These are phyloP conservation scores for Caracal caracal DNA, from an alignment of 2,113 vertebrate species.

Conservation along the genomic window DNA sequence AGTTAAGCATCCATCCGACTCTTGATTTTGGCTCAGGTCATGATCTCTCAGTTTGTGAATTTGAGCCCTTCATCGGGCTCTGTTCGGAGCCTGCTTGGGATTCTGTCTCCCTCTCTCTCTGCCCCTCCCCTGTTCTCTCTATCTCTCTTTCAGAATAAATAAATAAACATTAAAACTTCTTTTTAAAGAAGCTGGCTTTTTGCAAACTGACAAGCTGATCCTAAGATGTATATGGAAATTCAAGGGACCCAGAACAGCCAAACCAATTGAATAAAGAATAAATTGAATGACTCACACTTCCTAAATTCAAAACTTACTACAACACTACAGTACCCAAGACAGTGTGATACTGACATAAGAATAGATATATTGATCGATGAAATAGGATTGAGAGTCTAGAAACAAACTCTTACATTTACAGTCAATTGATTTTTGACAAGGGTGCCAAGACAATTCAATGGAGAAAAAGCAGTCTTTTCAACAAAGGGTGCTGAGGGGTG, in stretches of 20 bases:
- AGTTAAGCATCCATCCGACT: too few species aligned
- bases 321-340: constrained; percentile 18
- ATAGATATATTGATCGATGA: constrained; percentile 22
- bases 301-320: constrained; percentile 48
- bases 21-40: too few species aligned
- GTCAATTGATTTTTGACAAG: constrained; percentile 52
- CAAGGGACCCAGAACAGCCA: constrained; percentile 24
- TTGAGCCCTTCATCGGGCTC: too few species aligned
- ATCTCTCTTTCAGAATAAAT: too few species aligned
- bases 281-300: constrained; percentile 15
- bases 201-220: constrained; percentile 14
- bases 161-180: too few species aligned
- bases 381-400: constrained; percentile 35
- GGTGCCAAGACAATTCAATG: constrained; percentile 4
- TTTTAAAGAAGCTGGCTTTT: neutral
- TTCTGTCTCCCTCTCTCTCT: too few species aligned
- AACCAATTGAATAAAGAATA: constrained; percentile 44
- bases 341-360: neutral
- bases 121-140: too few species aligned
- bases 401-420: constrained; percentile 41
- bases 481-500: neutral
- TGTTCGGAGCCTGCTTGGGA: too few species aligned
- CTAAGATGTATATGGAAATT: constrained; percentile 32
- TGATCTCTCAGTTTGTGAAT: too few species aligned
- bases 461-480: constrained; percentile 47